A percentile compares a stretch with the other conserved stretches of the same genome.
Evolutionary conservation across 2,888 invertebrate species (phyloP).

Genomic region (Reticulitermes lucifugus): DNA sequence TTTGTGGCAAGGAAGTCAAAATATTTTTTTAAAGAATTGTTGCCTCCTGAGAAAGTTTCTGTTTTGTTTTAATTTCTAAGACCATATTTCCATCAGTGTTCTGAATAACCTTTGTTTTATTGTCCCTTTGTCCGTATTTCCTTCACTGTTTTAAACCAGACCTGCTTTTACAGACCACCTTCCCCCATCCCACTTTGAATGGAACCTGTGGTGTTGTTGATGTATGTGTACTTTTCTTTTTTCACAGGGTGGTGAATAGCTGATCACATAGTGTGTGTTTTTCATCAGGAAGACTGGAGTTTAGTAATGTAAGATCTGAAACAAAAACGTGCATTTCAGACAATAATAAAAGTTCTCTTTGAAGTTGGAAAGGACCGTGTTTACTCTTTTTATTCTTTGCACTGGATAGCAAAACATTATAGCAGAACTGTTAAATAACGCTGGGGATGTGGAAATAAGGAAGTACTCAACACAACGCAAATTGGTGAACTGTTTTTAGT

Average conservation of each 20-base stretch:
- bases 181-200: not conserved
- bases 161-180: not conserved
- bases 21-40: not conserved
- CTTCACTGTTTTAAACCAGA: not conserved
- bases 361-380: too few species aligned
- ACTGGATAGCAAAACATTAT: too few species aligned
- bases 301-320: not conserved
- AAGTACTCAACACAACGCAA: too few species aligned
- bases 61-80: not conserved
- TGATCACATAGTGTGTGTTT: not conserved
- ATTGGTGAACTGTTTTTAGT: too few species aligned
- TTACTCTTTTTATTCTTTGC: too few species aligned
- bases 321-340: not conserved
- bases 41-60: not conserved
- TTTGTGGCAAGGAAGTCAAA: not conserved
- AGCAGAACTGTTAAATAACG: too few species aligned
- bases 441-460: too few species aligned
- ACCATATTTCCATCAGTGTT: not conserved
- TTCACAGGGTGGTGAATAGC: conserved; percentile 6
- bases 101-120: not conserved
- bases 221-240: not conserved
- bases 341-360: not conserved
- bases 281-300: not conserved
- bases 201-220: conserved; percentile 3
- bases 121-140: not conserved